These are phyloP conservation scores for Drosophila lutescens DNA, from an alignment of 2,888 invertebrate genomes.

Conservation along the genomic window DNA sequence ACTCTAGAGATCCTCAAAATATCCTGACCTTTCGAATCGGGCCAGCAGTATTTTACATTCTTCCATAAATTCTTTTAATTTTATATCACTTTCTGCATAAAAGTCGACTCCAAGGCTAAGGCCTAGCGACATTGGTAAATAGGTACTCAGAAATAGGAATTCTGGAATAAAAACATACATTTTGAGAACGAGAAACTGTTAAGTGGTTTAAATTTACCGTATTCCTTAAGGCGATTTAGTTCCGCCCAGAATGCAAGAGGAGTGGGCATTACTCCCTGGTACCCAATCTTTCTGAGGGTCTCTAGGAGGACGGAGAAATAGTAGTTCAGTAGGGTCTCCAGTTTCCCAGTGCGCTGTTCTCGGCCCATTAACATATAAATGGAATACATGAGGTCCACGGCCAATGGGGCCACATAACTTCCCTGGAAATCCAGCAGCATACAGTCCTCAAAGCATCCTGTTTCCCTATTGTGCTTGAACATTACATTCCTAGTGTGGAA, in stretches of 20 bases:
- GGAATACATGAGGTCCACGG: constrained; percentile 63
- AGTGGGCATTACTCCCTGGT: constrained; percentile 56
- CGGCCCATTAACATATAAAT: constrained; percentile 58
- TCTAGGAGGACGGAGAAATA: constrained; percentile 62
- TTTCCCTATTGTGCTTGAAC: constrained; percentile 52
- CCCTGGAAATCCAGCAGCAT: constrained; percentile 73
- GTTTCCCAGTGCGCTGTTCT: constrained; percentile 48
- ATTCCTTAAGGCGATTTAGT: constrained; percentile 47
- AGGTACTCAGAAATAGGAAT: constrained; percentile 25
- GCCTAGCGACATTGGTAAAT: constrained; percentile 29
- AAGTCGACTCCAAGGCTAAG: neutral
- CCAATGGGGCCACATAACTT: constrained; percentile 61
- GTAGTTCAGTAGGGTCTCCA: constrained; percentile 59
- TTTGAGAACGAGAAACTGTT: neutral
- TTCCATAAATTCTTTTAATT: constrained; percentile 19
- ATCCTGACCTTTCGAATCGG: constrained; percentile 58
- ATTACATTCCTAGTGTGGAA: constrained; percentile 72
- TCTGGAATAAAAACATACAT: constrained; percentile 13
- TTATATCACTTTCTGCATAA: neutral
- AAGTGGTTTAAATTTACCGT: constrained; percentile 48
- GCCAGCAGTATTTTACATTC: constrained; percentile 50
- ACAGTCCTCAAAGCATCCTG: constrained; percentile 50
- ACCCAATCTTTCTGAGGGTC: constrained; percentile 59
- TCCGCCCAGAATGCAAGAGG: constrained; percentile 49
- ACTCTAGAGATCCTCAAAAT: constrained; percentile 51